Evolutionary conservation across 2,888 invertebrate species (phyloP).

Genomic region (Cancer borealis): DNA sequence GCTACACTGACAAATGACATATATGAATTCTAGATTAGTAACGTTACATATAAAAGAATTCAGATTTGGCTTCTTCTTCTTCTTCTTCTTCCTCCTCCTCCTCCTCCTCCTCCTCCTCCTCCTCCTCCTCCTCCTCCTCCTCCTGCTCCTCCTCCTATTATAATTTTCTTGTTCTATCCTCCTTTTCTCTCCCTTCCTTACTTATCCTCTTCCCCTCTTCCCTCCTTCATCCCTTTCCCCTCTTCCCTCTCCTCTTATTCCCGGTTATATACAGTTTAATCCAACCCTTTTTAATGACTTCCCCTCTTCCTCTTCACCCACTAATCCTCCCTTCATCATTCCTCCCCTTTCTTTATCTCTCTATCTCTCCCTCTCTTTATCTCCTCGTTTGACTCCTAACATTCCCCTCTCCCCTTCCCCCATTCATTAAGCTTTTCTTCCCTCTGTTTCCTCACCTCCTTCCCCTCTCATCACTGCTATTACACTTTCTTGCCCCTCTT

Average conservation of each 20-base stretch:
- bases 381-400: slow-evolving; percentile 10
- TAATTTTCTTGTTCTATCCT: background rate
- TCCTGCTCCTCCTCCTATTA: background rate
- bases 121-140: background rate
- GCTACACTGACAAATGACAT: slow-evolving; percentile 31
- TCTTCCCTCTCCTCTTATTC: background rate
- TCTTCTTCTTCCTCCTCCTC: background rate
- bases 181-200: background rate
- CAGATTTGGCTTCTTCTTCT: background rate
- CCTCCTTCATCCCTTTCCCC: background rate
- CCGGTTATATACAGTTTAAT: background rate
- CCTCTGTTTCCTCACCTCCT: slow-evolving; percentile 3
- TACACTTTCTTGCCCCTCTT: background rate
- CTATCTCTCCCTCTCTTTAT: background rate
- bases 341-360: background rate
- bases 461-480: background rate
- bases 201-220: background rate
- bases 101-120: background rate
- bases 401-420: background rate
- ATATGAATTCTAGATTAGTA: background rate
- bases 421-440: background rate
- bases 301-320: background rate
- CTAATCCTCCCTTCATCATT: background rate
- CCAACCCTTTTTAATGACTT: slow-evolving; percentile 2
- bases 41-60: background rate